Evolutionary conservation across 2,888 invertebrate genomes (phyloP).

Genomic region (Cactoblastis cactorum): DNA sequence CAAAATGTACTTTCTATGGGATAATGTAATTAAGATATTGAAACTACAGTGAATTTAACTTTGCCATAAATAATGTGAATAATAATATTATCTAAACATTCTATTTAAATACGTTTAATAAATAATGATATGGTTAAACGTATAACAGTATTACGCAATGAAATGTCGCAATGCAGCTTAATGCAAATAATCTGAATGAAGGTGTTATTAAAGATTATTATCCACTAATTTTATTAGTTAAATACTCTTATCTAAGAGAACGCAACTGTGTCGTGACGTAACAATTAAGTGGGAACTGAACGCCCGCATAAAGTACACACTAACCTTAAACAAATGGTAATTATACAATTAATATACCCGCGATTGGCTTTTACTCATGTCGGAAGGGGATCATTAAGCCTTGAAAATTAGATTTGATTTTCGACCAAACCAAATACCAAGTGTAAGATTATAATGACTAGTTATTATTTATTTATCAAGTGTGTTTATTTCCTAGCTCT

Average conservation of each 20-base stretch:
- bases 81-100: too few relatives aligned
- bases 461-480: too few relatives aligned
- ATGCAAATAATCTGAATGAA: not conserved
- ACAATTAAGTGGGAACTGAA: not conserved
- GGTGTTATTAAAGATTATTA: conserved; percentile 1
- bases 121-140: not conserved
- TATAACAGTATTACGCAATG: not conserved
- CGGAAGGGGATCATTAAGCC: conserved; percentile 3
- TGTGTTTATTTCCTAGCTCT: too few relatives aligned
- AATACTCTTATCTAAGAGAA: not conserved
- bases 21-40: too few relatives aligned
- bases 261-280: not conserved
- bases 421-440: not conserved
- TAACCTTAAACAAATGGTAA: conserved; percentile 8
- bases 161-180: not conserved
- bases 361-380: not conserved
- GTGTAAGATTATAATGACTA: too few relatives aligned
- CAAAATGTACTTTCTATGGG: too few relatives aligned
- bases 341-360: not conserved
- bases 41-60: too few relatives aligned
- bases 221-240: conserved; percentile 5
- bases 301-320: not conserved
- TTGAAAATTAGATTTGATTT: not conserved
- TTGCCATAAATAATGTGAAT: too few relatives aligned
- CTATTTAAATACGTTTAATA: too few relatives aligned